Base-by-base conservation (phyloP, 2,113 vertebrate species). In the Pelobates fuscus region DNA sequence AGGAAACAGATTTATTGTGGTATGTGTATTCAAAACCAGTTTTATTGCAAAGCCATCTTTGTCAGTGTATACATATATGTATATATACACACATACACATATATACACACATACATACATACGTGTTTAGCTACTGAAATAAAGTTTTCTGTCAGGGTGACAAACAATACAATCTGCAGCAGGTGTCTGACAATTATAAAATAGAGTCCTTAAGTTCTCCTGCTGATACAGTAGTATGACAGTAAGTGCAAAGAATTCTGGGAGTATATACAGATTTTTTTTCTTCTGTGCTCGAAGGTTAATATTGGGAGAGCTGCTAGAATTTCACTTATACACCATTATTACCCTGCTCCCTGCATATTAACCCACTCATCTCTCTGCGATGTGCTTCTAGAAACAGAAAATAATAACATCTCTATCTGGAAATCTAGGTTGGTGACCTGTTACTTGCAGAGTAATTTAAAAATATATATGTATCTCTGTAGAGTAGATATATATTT, bases 21-120 rank as follows among this genome's bases (percentile, higher is more conserved):
- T 67, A 63, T 76, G 72, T 76, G 72, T 76, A 67, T 76, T 76
- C 63, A 76, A 76, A 76, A 76, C 72, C 72, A 67, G 62, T 76
- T 76, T 76, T 76, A 76, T 76, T 76, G 72, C 72, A 76, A 67
- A 64, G 49, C 49, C 63, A 67, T 67, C 54, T 72, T 54, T 76
- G n/a, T n/a, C n/a, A n/a, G 72, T 76, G 66, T 76, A 76, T n/a
- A 60, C 27, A 73, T 63, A 44, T 62, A 60, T 2, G 18, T 4
- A 70, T 37, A 17, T n/a, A n/a, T n/a, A n/a, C n/a, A n/a, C n/a
- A n/a, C n/a, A n/a, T n/a, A n/a, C n/a, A n/a, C n/a, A n/a, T n/a
- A n/a, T n/a, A n/a, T n/a, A n/a, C n/a, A 76, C n/a, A 60, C 27
- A 73, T 63, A 44, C 49, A 60, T 2, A 23, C 1, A 70, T 37